A percentile compares a stretch with the other conserved stretches of the same genome.
Conservation (phyloP, 2,888 invertebrate genomes). For the Agrotis segetum region DNA sequence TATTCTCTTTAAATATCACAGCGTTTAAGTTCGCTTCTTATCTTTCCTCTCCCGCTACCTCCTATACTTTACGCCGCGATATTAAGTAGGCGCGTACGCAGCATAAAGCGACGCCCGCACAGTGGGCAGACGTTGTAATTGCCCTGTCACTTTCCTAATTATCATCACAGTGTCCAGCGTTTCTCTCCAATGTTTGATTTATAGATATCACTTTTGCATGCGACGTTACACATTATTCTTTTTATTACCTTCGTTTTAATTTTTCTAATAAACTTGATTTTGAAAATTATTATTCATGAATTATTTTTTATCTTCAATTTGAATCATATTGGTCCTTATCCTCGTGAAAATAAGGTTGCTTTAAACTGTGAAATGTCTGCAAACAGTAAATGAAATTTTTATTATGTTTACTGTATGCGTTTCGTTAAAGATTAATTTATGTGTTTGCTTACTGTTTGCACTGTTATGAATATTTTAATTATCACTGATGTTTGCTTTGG, state of each 20-base stretch:
- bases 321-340: too few species aligned
- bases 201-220: constrained; percentile 78
- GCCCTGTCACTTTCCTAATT: constrained; percentile 88
- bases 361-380: too few species aligned
- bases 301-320: too few species aligned
- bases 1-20: neutral
- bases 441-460: constrained; percentile 27
- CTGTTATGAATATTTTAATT: constrained; percentile 30
- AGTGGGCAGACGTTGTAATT: constrained; percentile 81
- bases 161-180: constrained; percentile 77
- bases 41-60: constrained; percentile 42
- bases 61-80: constrained; percentile 31
- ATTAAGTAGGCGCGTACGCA: constrained; percentile 73
- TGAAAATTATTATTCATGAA: too few species aligned
- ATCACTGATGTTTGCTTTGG: constrained; percentile 15
- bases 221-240: constrained; percentile 63
- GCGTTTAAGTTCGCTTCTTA: neutral
- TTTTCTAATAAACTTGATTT: constrained; percentile 32
- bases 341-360: too few species aligned
- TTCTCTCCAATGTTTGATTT: constrained; percentile 83
- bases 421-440: constrained; percentile 23
- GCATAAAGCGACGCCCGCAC: constrained; percentile 69
- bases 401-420: constrained; percentile 18
- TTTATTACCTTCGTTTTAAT: constrained; percentile 38
- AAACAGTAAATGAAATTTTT: neutral